These are phyloP conservation scores for Morpho deidamia DNA, from an alignment of 2,888 invertebrate genomes.

Conservation along the genomic window DNA sequence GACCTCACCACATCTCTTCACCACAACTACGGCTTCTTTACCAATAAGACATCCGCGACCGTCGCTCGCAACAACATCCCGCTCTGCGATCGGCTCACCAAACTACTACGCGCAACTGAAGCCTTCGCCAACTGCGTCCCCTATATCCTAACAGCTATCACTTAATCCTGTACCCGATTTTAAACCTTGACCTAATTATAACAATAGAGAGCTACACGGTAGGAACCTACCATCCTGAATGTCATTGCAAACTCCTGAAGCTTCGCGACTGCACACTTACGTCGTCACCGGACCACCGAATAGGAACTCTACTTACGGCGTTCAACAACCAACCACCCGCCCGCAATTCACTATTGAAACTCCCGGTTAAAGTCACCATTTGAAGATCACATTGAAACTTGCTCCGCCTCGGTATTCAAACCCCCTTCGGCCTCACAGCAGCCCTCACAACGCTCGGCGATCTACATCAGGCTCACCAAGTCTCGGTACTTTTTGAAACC, in stretches of 20 bases:
- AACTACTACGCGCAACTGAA: slow-evolving; percentile 64
- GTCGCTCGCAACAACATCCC: slow-evolving; percentile 62
- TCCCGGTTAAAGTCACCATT: slow-evolving; percentile 55
- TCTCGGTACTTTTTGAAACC: slow-evolving; percentile 76
- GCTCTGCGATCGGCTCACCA: slow-evolving; percentile 65
- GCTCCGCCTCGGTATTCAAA: slow-evolving; percentile 46
- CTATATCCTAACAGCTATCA: slow-evolving; percentile 62
- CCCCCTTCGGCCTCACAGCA: slow-evolving; percentile 69
- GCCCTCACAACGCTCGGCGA: slow-evolving; percentile 62
- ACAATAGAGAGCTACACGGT: slow-evolving; percentile 47
- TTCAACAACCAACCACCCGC: slow-evolving; percentile 49
- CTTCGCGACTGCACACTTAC: slow-evolving; percentile 65
- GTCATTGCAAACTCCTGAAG: slow-evolving; percentile 50
- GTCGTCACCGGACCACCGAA: slow-evolving; percentile 57
- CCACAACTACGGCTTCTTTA: slow-evolving; percentile 73
- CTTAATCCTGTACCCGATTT: slow-evolving; percentile 51
- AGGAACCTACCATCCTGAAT: slow-evolving; percentile 54
- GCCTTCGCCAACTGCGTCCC: slow-evolving; percentile 62
- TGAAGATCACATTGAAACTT: slow-evolving; percentile 59
- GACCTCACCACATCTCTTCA: slow-evolving; percentile 76
- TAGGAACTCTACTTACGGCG: slow-evolving; percentile 48
- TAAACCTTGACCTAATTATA: slow-evolving; percentile 42
- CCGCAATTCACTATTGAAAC: slow-evolving; percentile 55
- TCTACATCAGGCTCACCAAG: slow-evolving; percentile 63
- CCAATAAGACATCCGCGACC: slow-evolving; percentile 67